Percentiles rank a stretch among this genome's conserved stretches.
Evolutionary conservation across 1,140 invertebrate genomes (phyloP).

Genomic region (Cyrtorhinus lividipennis): DNA sequence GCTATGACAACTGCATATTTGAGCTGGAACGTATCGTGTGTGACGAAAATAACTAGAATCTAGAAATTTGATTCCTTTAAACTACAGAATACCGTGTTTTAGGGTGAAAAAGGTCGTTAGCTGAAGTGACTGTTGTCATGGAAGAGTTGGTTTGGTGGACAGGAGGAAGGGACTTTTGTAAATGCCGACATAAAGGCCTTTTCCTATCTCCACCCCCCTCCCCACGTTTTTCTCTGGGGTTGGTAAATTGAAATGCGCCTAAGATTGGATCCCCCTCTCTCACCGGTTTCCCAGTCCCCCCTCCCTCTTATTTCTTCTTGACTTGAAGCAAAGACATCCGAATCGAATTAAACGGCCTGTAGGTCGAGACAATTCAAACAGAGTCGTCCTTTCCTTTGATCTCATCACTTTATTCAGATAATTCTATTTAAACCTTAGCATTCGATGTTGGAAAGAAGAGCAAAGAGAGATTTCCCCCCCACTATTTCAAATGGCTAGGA

Average conservation of each 20-base stretch:
- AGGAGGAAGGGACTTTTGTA: background rate
- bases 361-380: background rate
- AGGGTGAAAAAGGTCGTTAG: too few species aligned
- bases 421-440: background rate
- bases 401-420: background rate
- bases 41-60: too few species aligned
- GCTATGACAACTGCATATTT: too few species aligned
- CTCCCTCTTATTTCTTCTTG: background rate
- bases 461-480: background rate
- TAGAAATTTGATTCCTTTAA: too few species aligned
- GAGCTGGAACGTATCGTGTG: too few species aligned
- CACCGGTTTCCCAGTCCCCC: background rate
- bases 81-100: too few species aligned
- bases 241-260: slow-evolving; percentile 4
- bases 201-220: background rate
- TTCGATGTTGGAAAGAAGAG: background rate
- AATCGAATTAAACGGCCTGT: background rate
- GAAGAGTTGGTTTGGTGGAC: too few species aligned
- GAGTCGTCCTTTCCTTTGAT: background rate
- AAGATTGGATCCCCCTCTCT: background rate
- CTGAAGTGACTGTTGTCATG: too few species aligned
- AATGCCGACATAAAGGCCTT: background rate
- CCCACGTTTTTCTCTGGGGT: background rate
- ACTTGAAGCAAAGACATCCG: background rate
- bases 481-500: too few species aligned